These are phyloP conservation scores for Lycia hirtaria DNA, from an alignment of 2,888 invertebrate species.

Conservation along the genomic window DNA sequence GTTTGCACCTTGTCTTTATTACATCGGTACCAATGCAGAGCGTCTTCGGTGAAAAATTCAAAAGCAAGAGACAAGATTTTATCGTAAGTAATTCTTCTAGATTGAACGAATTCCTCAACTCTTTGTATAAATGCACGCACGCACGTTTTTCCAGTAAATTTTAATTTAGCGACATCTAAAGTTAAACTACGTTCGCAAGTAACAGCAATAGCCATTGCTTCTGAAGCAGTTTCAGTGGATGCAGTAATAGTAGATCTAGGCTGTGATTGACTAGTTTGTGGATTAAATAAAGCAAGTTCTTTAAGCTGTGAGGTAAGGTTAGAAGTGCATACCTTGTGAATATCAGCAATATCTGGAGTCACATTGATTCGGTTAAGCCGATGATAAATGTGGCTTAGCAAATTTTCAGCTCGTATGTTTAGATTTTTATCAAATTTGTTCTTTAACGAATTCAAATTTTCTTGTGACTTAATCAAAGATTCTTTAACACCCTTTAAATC, in stretches of 20 bases:
- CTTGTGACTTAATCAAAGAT: constrained; percentile 27
- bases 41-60: constrained; percentile 31
- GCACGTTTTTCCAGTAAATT: constrained; percentile 28
- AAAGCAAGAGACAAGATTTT: constrained; percentile 16
- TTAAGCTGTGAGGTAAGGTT: neutral
- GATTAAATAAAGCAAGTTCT: no score
- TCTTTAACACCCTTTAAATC: constrained; percentile 31
- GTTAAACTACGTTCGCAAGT: constrained; percentile 16
- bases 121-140: constrained; percentile 31
- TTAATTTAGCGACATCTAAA: constrained; percentile 9
- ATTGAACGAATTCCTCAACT: constrained; percentile 19
- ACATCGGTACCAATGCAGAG: constrained; percentile 37
- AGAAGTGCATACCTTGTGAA: neutral
- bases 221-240: neutral
- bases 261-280: neutral
- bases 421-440: constrained; percentile 27
- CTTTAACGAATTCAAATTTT: constrained; percentile 15
- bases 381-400: constrained; percentile 31
- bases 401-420: neutral
- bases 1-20: constrained; percentile 12
- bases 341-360: neutral
- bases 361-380: constrained; percentile 22
- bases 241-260: neutral
- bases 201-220: neutral
- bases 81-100: constrained; percentile 15